Evolutionary conservation across 2,888 invertebrate genomes (phyloP), one percentile per base, ranked within the genome.

Genomic region (Tricholauxania praeusta): DNA sequence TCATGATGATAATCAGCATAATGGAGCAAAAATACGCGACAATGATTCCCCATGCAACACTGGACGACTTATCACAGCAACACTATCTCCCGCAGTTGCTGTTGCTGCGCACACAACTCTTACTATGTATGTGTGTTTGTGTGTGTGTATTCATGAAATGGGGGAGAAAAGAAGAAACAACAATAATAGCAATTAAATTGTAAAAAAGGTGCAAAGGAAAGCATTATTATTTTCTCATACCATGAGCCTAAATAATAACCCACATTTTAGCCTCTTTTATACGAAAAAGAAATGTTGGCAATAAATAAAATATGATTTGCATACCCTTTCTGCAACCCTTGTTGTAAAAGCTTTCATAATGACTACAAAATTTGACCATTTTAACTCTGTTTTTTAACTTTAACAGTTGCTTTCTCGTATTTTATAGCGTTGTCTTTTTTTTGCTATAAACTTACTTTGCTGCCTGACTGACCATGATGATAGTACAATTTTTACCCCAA

Each of bases 131-230:
- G 28, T 22, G 22, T 22, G 3, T 22, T 1, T 22, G 22, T 22
- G 28, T 28, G 2, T 28, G 28, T n/a, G n/a, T n/a, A n/a, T n/a
- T n/a, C 3, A 3, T 28, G 28, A 28, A 28, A 39, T 39, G 10
- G 10, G 6, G 39, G 39, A 0, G 39, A 28, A 19, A 57, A 57
- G 14, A 12, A 57, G 12, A 15, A 22, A 14, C 57, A 57, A 57
- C 57, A 28, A 57, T 57, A 12, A 57, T 28, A 57, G 15, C 57
- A 57, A 57, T 57, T 57, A 57, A 28, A 57, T 57, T 57, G 57
- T n/a, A 28, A 57, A 28, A 22, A 4, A 28, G 57, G 22, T 6
- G 57, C 4, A 57, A 28, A 57, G 28, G 12, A 28, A 19, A 19
- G 15, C 8, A 57, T 28, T 57, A n/a, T 15, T 12, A 3, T 12